Evolutionary conservation across 2,888 invertebrate species (phyloP).

Genomic region (Drosophila affinis): DNA sequence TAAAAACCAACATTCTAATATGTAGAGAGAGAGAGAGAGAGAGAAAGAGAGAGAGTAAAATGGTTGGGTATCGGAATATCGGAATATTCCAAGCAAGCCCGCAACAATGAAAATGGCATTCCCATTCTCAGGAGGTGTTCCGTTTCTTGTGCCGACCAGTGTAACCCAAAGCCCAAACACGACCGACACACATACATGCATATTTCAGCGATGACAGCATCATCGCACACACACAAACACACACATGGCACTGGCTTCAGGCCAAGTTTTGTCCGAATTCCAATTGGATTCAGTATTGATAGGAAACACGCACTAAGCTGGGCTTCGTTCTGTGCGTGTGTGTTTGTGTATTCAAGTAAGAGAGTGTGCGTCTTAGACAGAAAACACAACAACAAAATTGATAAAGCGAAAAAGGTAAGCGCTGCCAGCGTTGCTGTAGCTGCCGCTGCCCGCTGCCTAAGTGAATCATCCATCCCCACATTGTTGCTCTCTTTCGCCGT

Average conservation of each 20-base stretch:
- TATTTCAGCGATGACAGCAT: conserved; percentile 72
- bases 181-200: conserved; percentile 39
- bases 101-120: background rate
- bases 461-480: conserved; percentile 57
- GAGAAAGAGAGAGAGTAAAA: too few relatives aligned
- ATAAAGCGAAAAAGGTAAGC: conserved; percentile 59
- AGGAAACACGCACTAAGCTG: conserved; percentile 29
- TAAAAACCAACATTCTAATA: too few relatives aligned
- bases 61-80: too few relatives aligned
- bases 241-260: conserved; percentile 33
- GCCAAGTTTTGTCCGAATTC: conserved; percentile 42
- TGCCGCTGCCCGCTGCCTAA: conserved; percentile 34
- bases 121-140: background rate
- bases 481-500: conserved; percentile 4
- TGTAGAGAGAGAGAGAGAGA: too few relatives aligned
- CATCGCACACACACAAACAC: conserved; percentile 33
- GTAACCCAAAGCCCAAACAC: conserved; percentile 29
- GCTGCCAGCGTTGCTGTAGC: conserved; percentile 13
- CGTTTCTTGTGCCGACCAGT: conserved; percentile 15
- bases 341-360: background rate
- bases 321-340: conserved; percentile 19
- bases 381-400: conserved; percentile 35
- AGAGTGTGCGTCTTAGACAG: background rate
- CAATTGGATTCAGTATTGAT: conserved; percentile 50
- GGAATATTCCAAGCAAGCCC: background rate